Conservation (phyloP, 2,797 vertebrate genomes). For the Mionectes olivaceus region DNA sequence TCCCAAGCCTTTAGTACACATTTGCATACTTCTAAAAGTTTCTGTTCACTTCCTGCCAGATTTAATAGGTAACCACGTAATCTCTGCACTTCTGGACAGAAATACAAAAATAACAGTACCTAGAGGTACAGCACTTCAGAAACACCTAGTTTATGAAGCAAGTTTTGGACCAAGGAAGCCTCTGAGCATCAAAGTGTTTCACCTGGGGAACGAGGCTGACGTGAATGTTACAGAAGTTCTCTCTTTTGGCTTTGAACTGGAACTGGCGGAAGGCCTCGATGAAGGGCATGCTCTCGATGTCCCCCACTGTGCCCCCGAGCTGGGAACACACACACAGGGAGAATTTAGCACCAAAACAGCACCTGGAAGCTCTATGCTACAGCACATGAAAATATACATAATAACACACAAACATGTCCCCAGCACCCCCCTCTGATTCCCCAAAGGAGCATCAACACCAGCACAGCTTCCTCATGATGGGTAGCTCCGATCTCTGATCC, state of each 20-base stretch:
- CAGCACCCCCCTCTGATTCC: not conserved
- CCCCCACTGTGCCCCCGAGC: conserved; percentile 94
- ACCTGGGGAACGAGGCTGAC: conserved; percentile 97
- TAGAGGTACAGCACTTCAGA: not conserved
- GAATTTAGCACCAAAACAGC: not conserved
- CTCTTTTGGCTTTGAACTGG: conserved; percentile 94
- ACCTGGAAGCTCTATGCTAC: fast-evolving
- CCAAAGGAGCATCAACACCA: not conserved
- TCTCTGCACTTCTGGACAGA: not conserved
- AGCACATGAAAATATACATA: fast-evolving
- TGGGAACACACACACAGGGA: conserved; percentile 48
- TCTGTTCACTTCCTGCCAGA: not conserved
- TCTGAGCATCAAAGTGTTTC: not conserved
- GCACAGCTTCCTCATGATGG: not conserved
- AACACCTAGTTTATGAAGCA: not conserved
- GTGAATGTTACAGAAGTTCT: conserved; percentile 97
- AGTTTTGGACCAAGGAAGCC: not conserved
- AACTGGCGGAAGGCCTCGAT: conserved; percentile 97
- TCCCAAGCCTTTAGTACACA: not conserved
- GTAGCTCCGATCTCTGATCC: not conserved
- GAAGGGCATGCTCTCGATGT: conserved; percentile 98
- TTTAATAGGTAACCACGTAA: fast-evolving
- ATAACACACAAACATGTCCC: not conserved
- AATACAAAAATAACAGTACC: not conserved
- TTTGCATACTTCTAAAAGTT: not conserved